Evolutionary conservation across 2,888 invertebrate genomes (phyloP).

Genomic region (Lacanobia oleracea): DNA sequence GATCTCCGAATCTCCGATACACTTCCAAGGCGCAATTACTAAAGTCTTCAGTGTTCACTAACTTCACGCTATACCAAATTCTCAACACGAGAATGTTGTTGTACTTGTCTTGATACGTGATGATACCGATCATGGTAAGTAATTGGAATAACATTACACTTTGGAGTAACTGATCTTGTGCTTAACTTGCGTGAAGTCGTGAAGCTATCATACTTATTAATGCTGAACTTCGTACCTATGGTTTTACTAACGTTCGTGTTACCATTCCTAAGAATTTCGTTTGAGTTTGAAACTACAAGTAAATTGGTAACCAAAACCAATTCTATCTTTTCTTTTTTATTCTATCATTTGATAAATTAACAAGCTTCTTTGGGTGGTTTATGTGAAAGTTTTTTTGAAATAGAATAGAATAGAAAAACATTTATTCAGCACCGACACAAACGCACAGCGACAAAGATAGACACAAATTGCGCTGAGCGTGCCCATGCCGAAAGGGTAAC

Average conservation of each 20-base stretch:
- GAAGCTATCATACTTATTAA: background rate
- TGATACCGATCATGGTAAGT: background rate
- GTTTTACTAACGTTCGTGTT: too few relatives aligned
- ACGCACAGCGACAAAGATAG: too few relatives aligned
- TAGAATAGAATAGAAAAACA: too few relatives aligned
- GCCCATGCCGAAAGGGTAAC: too few relatives aligned
- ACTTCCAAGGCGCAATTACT: slow-evolving; percentile 71
- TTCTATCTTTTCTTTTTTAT: too few relatives aligned
- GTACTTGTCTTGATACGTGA: slow-evolving; percentile 11
- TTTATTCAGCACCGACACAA: too few relatives aligned
- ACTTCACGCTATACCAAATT: slow-evolving; percentile 47
- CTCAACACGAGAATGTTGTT: slow-evolving; percentile 30
- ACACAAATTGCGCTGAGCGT: too few relatives aligned
- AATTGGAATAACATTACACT: slow-evolving; percentile 5
- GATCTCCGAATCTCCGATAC: slow-evolving; percentile 73
- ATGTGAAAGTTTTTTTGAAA: too few relatives aligned
- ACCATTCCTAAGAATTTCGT: background rate
- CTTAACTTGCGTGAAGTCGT: background rate
- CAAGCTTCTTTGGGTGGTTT: too few relatives aligned
- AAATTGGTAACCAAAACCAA: too few relatives aligned
- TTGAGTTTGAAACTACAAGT: too few relatives aligned
- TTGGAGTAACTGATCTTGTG: slow-evolving; percentile 8
- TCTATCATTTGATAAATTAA: background rate
- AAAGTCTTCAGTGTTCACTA: slow-evolving; percentile 61
- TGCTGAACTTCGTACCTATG: too few relatives aligned